These are phyloP conservation scores for Dermolepida albohirtum DNA, from an alignment of 2,888 invertebrate species.

Conservation along the genomic window DNA sequence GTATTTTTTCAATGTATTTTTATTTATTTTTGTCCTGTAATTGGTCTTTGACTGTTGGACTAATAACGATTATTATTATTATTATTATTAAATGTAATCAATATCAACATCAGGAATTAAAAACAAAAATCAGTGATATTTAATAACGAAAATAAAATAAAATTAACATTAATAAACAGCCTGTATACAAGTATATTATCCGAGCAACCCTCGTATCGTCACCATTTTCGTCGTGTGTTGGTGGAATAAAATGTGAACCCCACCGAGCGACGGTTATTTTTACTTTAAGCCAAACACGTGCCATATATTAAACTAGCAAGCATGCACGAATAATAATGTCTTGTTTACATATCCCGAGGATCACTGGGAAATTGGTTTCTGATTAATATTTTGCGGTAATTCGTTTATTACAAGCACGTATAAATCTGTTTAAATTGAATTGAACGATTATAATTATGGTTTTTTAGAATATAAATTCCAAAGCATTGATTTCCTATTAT, in stretches of 20 bases:
- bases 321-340: conserved; percentile 42
- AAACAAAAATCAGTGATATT: no score
- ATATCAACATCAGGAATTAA: no score
- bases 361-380: conserved; percentile 17
- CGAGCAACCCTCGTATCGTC: neutral
- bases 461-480: no score
- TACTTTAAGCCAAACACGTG: conserved; percentile 44
- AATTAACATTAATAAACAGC: no score
- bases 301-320: conserved; percentile 43
- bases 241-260: conserved; percentile 33
- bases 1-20: no score
- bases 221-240: conserved; percentile 9
- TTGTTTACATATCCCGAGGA: conserved; percentile 40
- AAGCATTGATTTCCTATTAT: no score
- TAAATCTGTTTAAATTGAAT: neutral
- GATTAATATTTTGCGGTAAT: conserved; percentile 26
- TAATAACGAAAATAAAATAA: no score
- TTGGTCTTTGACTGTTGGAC: no score
- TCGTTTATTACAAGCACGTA: conserved; percentile 3
- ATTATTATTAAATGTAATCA: no score
- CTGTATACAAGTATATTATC: neutral
- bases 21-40: no score
- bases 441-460: neutral
- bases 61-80: no score
- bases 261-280: conserved; percentile 40